Conservation (phyloP, 1,140 invertebrate species). For the Apolygus lucorum region DNA sequence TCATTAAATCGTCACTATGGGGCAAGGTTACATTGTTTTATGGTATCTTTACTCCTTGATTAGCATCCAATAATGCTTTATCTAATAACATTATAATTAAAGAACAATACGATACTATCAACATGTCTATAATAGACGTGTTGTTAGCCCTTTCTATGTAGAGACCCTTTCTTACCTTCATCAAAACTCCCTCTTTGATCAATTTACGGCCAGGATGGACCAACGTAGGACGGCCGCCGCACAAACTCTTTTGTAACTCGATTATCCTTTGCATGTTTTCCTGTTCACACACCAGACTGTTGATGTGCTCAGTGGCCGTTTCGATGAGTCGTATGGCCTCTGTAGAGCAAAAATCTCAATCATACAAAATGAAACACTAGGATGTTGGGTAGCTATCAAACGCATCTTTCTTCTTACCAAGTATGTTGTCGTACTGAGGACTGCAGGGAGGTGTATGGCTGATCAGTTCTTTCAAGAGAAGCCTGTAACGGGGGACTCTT, state of each 20-base stretch:
- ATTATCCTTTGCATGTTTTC: constrained; percentile 60
- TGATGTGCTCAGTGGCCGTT: constrained; percentile 58
- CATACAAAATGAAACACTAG: no score
- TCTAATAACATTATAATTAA: no score
- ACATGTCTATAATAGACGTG: no score
- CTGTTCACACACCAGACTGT: constrained; percentile 58
- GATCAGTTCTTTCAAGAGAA: constrained; percentile 59
- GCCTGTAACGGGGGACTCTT: constrained; percentile 62
- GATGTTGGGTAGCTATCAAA: no score
- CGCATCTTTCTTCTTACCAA: constrained; percentile 1
- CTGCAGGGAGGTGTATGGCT: constrained; percentile 45
- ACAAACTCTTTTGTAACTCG: constrained; percentile 54
- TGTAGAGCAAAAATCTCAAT: constrained; percentile 38
- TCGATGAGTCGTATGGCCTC: constrained; percentile 58
- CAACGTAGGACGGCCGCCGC: constrained; percentile 50
- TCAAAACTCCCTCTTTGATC: constrained; percentile 58
- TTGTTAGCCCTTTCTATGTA: no score
- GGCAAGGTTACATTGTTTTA: no score
- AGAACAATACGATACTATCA: no score
- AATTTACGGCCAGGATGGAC: constrained; percentile 57
- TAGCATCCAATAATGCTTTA: no score
- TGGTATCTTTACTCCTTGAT: no score
- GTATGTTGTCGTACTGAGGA: constrained; percentile 27
- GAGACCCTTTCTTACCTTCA: constrained; percentile 57
- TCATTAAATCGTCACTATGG: no score